Evolutionary conservation across 1,140 invertebrate species (phyloP).

Genomic region (Heliconius nattereri): DNA sequence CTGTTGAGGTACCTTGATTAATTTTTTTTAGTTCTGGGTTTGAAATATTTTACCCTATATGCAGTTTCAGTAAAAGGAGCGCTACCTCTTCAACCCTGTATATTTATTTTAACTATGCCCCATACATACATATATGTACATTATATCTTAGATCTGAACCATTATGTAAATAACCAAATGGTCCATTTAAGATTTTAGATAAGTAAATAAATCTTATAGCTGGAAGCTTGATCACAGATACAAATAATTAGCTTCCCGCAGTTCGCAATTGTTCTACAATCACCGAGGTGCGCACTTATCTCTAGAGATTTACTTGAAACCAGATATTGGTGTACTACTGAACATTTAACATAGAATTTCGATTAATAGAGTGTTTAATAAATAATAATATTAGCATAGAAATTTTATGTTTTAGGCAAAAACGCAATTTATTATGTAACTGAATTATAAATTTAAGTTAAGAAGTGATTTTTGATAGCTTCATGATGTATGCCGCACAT

Average conservation of each 20-base stretch:
- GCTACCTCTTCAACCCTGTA: too few relatives aligned
- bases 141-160: background rate
- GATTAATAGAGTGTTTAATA: background rate
- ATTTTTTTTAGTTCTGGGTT: too few relatives aligned
- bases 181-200: conserved; percentile 43
- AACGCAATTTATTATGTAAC: background rate
- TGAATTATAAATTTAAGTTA: too few relatives aligned
- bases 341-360: background rate
- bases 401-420: background rate
- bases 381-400: background rate
- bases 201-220: conserved; percentile 46
- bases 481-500: background rate
- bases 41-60: too few relatives aligned
- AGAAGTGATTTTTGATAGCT: background rate
- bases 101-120: too few relatives aligned
- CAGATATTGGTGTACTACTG: conserved; percentile 11
- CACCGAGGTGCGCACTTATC: conserved; percentile 43
- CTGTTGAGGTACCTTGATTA: too few relatives aligned
- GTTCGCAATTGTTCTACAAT: conserved; percentile 55
- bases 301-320: conserved; percentile 28
- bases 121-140: background rate
- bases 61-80: too few relatives aligned
- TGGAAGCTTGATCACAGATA: conserved; percentile 49
- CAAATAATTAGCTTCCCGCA: conserved; percentile 50
- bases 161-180: conserved; percentile 38